Percentiles rank a stretch among this genome's conserved stretches.
phyloP scores from a whole-genome alignment of 2,888 invertebrate species.

The Syrista parreyssii region DNA sequence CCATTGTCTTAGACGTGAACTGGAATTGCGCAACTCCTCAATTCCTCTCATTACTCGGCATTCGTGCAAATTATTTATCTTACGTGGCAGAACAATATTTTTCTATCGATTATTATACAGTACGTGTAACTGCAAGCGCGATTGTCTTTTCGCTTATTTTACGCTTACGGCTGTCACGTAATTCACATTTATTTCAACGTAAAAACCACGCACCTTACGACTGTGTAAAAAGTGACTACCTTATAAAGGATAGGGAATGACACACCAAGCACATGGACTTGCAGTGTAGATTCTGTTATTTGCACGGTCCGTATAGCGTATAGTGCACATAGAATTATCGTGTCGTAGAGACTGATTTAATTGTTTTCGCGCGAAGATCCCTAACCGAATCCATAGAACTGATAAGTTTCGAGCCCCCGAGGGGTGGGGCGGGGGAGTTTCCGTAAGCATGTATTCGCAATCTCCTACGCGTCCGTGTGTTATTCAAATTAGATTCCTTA shows the following conservation, averaged over 20 bases:
- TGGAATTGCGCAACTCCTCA: not conserved
- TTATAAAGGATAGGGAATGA: too few relatives aligned
- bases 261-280: too few relatives aligned
- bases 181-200: too few relatives aligned
- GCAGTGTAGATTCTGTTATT: not conserved
- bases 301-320: not conserved
- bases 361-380: not conserved
- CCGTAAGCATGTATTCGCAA: not conserved
- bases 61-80: not conserved
- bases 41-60: not conserved
- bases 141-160: too few relatives aligned
- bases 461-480: conserved; percentile 25
- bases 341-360: not conserved
- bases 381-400: not conserved
- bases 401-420: not conserved
- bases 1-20: conserved; percentile 53
- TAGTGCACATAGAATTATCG: not conserved
- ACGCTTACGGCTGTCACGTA: too few relatives aligned
- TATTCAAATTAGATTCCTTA: conserved; percentile 58
- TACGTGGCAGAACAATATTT: not conserved
- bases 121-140: not conserved
- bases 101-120: not conserved
- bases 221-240: too few relatives aligned
- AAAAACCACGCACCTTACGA: too few relatives aligned
- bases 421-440: not conserved